These are phyloP conservation scores for Drosophila nigrodunni DNA, from an alignment of 1,140 invertebrate species.

Conservation along the genomic window DNA sequence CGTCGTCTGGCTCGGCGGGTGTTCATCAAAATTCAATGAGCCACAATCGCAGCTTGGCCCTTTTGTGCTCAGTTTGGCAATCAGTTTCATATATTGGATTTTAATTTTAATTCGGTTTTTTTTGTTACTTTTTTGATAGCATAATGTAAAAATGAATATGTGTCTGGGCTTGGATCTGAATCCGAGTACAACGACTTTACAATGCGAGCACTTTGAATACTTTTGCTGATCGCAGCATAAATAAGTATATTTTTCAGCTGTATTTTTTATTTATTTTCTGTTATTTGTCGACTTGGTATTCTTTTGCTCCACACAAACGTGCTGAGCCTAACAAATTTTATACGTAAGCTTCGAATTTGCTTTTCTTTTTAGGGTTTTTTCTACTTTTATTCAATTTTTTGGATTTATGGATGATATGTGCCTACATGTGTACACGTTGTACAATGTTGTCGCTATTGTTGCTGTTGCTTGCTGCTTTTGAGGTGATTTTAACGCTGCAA, in stretches of 20 bases:
- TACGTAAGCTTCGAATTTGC: constrained; percentile 18
- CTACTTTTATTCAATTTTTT: constrained; percentile 21
- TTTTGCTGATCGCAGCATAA: constrained; percentile 30
- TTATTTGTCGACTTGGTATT: constrained; percentile 22
- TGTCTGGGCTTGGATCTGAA: constrained; percentile 10
- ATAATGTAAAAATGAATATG: constrained; percentile 32
- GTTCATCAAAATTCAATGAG: constrained; percentile 82
- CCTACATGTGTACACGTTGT: constrained; percentile 78
- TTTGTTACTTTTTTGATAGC: background rate
- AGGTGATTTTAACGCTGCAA: constrained; percentile 71
- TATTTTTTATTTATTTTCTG: constrained; percentile 1
- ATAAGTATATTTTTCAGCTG: background rate
- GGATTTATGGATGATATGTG: constrained; percentile 46
- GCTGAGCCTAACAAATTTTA: constrained; percentile 73
- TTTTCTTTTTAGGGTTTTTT: constrained; percentile 23
- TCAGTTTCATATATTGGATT: constrained; percentile 49
- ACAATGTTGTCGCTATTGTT: constrained; percentile 20
- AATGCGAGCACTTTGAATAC: constrained; percentile 1
- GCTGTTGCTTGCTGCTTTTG: constrained; percentile 38
- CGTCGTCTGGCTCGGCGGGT: constrained; percentile 53
- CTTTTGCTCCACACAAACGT: constrained; percentile 49
- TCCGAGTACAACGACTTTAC: constrained; percentile 41
- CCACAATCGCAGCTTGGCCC: constrained; percentile 12
- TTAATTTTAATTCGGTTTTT: constrained; percentile 23
- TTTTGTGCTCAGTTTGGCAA: constrained; percentile 41